Base-by-base conservation (phyloP, 2,113 vertebrate genomes). In the Lethenteron reissneri region DNA sequence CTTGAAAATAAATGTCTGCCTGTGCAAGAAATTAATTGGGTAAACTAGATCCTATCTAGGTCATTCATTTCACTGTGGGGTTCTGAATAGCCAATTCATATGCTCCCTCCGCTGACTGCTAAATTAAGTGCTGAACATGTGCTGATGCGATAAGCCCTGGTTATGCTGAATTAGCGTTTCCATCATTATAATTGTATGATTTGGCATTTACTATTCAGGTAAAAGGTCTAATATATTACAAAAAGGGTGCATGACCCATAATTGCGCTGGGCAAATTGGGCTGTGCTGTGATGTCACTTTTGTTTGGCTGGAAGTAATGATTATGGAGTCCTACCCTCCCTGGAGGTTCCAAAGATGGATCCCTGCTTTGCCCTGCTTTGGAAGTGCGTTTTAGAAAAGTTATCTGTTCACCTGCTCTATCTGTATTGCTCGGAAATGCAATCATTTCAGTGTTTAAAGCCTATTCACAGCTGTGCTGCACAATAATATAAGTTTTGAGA, bases 141-240 rank as follows among this genome's bases (percentile, higher is more conserved):
- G 64, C 64, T 68, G 64, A 68, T 68, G 64, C 64, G 64, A 68
- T 68, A 68, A 68, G 64, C n/a, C 64, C 64, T 21, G 64, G 64
- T 11, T 68, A 68, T 68, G 64, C 64, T 68, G 64, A 68, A 68
- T 25, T 68, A 68, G 64, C 64, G 64, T 68, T 68, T 68, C 64
- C 64, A 68, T 68, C 64, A 68, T 68, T 68, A 68, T 68, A 68
- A 68, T 68, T 68, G 64, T 68, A 68, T 68, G 64, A 68, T 68
- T 68, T 68, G 64, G 64, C 64, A 68, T 68, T 68, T 68, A 25
- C 64, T 68, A 68, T 68, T 68, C 64, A 68, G 64, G 64, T 68
- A 68, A 68, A 68, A 68, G 64, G 64, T 68, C 64, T 68, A 68
- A 68, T 68, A 68, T 68, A 68, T 68, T 68, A 68, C 64, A 68